phyloP scores from a whole-genome alignment of 1,140 invertebrate species.

The Neoseiulus cucumeris region DNA sequence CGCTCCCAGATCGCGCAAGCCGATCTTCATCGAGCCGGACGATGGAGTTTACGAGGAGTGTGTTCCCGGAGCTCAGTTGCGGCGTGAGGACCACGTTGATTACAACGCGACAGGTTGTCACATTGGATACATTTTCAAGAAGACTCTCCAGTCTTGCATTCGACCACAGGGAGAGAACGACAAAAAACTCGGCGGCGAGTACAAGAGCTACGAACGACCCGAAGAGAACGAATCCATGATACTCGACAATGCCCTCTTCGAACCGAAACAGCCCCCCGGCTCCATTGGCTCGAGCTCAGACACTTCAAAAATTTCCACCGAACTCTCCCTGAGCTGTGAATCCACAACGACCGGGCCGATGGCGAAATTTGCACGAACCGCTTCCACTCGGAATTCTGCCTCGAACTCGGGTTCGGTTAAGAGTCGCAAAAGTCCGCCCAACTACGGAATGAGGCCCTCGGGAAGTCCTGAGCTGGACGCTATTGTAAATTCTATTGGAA shows the following conservation, averaged over 20 bases:
- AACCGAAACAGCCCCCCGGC: not conserved
- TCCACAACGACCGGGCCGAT: not conserved
- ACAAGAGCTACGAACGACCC: not conserved
- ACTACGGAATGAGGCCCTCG: not conserved
- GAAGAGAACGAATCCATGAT: conserved; percentile 8
- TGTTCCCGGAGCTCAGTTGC: not conserved
- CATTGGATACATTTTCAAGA: conserved; percentile 7
- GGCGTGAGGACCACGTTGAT: not conserved
- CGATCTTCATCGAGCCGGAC: not conserved
- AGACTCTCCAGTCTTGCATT: conserved; percentile 2
- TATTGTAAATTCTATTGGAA: not conserved
- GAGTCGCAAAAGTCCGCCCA: not conserved
- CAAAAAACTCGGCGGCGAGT: not conserved
- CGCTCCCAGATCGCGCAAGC: not conserved
- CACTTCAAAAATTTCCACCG: not conserved
- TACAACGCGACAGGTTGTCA: not conserved
- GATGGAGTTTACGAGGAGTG: conserved; percentile 3
- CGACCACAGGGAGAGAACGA: not conserved
- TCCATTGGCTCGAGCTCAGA: not conserved
- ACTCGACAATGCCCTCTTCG: conserved; percentile 4
- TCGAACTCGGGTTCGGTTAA: not conserved
- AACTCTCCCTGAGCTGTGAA: not conserved
- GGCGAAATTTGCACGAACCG: not conserved
- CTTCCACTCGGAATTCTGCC: not conserved
- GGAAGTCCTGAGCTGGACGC: not conserved